A percentile compares a stretch with the other conserved stretches of the same genome.
These are phyloP conservation scores for Lateolabrax maculatus DNA, from an alignment of 2,797 vertebrate genomes.

Conservation along the genomic window DNA sequence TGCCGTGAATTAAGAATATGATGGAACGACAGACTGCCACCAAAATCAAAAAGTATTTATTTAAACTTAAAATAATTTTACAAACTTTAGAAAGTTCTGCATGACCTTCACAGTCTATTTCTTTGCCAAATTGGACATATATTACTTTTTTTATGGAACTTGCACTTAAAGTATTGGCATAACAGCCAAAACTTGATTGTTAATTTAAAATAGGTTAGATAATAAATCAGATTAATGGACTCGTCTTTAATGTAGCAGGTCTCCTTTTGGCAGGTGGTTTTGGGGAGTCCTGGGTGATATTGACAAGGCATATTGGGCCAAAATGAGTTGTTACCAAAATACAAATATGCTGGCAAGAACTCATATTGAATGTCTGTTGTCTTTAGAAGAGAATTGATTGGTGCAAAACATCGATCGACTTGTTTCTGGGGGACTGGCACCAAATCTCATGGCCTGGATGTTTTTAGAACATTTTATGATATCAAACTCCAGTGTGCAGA, in stretches of 20 bases:
- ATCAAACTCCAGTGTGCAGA: not conserved
- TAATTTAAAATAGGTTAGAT: conserved; percentile 38
- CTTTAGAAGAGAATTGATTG: not conserved
- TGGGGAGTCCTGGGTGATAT: conserved; percentile 3
- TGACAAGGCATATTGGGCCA: not conserved
- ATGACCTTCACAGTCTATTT: conserved; percentile 37
- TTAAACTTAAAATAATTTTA: not conserved
- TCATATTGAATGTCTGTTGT: not conserved
- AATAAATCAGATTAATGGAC: conserved; percentile 54
- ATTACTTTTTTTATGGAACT: conserved; percentile 29
- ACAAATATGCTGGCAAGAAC: not conserved
- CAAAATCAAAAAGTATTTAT: not conserved
- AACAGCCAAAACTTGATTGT: not conserved
- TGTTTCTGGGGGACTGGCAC: not conserved
- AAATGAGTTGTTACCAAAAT: conserved; percentile 7
- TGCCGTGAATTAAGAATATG: not conserved
- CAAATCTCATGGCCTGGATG: not conserved
- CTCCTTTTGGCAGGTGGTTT: conserved; percentile 16
- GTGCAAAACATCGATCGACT: not conserved
- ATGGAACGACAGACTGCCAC: not conserved
- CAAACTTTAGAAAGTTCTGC: conserved; percentile 21
- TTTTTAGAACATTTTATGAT: not conserved
- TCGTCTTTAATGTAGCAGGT: conserved; percentile 4
- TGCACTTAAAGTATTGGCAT: conserved; percentile 18
- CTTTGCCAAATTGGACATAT: conserved; percentile 10